Percentiles rank a stretch among this genome's conserved stretches.
phyloP scores from a whole-genome alignment of 2,888 invertebrate species.

The Trachelus stipa region DNA sequence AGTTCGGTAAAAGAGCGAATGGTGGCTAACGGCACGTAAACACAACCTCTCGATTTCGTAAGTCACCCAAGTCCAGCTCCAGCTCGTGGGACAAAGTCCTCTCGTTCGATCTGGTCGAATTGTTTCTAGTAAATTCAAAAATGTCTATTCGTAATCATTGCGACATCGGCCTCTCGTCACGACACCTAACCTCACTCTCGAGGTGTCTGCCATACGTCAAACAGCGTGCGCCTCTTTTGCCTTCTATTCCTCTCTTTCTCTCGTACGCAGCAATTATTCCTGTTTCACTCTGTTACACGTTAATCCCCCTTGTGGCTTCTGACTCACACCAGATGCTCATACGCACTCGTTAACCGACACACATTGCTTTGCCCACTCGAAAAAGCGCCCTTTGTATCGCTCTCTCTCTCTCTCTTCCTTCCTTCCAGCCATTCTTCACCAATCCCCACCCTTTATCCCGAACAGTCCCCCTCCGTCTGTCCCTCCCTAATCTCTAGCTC shows the following conservation, averaged over 20 bases:
- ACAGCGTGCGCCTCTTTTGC: neutral
- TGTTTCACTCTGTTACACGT: neutral
- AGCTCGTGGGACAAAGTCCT: neutral
- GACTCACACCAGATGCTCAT: conserved; percentile 50
- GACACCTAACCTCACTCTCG: neutral
- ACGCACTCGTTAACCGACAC: conserved; percentile 12
- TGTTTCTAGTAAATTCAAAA: neutral
- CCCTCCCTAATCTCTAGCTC: neutral
- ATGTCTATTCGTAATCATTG: neutral
- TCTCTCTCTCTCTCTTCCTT: too few relatives aligned
- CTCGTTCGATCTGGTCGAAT: neutral
- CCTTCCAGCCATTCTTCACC: neutral
- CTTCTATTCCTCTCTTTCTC: neutral
- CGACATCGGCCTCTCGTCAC: neutral
- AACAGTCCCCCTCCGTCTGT: too few relatives aligned
- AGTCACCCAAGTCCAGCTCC: neutral
- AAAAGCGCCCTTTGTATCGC: neutral
- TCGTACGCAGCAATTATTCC: neutral
- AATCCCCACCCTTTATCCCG: too few relatives aligned
- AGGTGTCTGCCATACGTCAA: neutral
- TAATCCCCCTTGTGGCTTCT: conserved; percentile 18
- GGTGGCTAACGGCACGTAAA: neutral
- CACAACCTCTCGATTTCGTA: neutral
- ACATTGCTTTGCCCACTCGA: neutral
- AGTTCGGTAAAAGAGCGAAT: neutral